Conservation (phyloP, 2,888 invertebrate genomes). For the Nomada ruficornis region DNA sequence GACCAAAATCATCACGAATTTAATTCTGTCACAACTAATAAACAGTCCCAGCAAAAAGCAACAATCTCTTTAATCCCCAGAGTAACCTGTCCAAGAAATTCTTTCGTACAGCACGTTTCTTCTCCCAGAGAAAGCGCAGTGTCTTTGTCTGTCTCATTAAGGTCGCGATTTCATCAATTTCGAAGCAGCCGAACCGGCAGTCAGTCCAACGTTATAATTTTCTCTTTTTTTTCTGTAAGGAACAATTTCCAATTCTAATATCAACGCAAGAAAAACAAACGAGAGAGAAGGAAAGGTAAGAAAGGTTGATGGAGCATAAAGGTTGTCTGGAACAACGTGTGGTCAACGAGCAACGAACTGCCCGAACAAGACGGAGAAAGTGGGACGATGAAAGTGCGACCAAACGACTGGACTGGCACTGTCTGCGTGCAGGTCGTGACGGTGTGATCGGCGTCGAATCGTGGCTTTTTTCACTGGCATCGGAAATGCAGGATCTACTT, state of each 20-base stretch:
- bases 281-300: background rate
- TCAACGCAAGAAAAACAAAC: background rate
- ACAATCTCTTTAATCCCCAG: background rate
- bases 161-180: background rate
- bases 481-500: constrained; percentile 53
- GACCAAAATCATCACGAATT: background rate
- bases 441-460: constrained; percentile 35
- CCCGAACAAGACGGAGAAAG: constrained; percentile 78
- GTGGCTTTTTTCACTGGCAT: constrained; percentile 49
- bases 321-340: constrained; percentile 26
- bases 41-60: background rate
- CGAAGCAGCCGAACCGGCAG: background rate
- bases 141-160: background rate
- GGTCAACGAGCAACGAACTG: constrained; percentile 53
- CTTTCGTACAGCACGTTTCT: background rate
- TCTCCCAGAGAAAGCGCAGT: background rate
- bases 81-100: background rate
- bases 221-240: background rate
- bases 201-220: background rate
- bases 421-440: constrained; percentile 40
- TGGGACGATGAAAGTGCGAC: constrained; percentile 83
- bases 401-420: constrained; percentile 72
- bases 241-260: background rate
- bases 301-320: constrained; percentile 24
- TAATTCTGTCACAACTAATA: too few relatives aligned